Evolutionary conservation across 2,797 vertebrate genomes (phyloP), one percentile per base, ranked within the genome.

Genomic region (Pteronotus mesoamericanus): DNA sequence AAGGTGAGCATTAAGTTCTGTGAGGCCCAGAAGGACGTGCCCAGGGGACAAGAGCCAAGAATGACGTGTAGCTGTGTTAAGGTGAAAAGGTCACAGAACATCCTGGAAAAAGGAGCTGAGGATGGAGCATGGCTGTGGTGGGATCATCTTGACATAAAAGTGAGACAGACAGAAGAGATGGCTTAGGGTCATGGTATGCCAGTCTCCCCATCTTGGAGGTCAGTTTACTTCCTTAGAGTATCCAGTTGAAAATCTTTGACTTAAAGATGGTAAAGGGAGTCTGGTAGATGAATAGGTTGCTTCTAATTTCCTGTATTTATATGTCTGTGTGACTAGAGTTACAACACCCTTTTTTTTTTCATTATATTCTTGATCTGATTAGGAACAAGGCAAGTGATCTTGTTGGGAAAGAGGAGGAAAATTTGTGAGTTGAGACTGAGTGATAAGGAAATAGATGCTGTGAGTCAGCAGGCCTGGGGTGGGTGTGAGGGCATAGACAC

Each of bases 351-450:
- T n/a, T n/a, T n/a, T n/a, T 72, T 44, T 74, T 86, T 71, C 14
- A 26, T 88, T 71, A 19, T 79, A 37, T 44, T 96, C 74, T 83
- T 96, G 29, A 88, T 42, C 77, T 74, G 44, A 57, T 80, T 90
- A 77, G 53, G 57, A 95, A 72, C 64, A 68, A 75, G 90, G 78
- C 71, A 66, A 19, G 64, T 68, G 32, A 34, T 79, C n/a, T 77
- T 85, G 39, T 61, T 86, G 37, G 61, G 48, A 95, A 92, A 64
- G 91, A 44, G 10, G 37, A 83, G 57, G 48, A 39, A 32, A 92
- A 87, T 51, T 48, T 83, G 44, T 61, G 57, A 80, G n/a, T 42
- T 71, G 90, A 88, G 68, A 18, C 9, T 14, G 66, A 69, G 37
- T 44, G 46, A 55, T 44, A 21, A 91, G 37, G 82, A 85, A 71